Evolutionary conservation across 2,888 invertebrate species (phyloP).

Genomic region (Macrosiphum euphorbiae): DNA sequence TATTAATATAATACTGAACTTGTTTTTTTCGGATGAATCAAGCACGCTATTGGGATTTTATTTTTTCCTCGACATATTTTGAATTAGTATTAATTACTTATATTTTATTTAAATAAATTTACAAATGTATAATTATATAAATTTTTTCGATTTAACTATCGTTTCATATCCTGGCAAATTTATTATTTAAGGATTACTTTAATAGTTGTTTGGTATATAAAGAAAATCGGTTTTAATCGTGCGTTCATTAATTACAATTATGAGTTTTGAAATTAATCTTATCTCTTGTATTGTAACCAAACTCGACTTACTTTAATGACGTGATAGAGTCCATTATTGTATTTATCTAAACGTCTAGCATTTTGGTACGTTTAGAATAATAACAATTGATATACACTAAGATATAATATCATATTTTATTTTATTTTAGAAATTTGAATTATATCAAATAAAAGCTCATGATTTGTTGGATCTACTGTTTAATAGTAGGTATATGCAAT

Average conservation of each 20-base stretch:
- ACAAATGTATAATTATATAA: neutral
- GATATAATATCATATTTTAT: neutral
- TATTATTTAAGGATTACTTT: neutral
- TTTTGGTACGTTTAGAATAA: neutral
- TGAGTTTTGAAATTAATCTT: neutral
- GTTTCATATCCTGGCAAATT: neutral
- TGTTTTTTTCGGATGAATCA: no score
- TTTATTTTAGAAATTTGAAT: neutral
- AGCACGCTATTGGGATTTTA: no score
- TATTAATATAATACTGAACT: no score
- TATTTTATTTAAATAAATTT: no score
- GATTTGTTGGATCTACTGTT: neutral
- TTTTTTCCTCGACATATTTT: no score
- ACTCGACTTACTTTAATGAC: neutral
- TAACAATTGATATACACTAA: neutral
- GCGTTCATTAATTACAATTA: no score
- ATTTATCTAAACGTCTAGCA: neutral
- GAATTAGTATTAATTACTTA: no score
- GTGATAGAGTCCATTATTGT: neutral
- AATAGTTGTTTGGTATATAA: neutral
- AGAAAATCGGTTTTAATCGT: neutral
- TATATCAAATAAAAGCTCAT: neutral
- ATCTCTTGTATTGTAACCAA: neutral
- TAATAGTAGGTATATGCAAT: neutral
- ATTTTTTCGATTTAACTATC: no score